Base-by-base conservation (phyloP, 2,888 invertebrate genomes). In the Bombylius major region DNA sequence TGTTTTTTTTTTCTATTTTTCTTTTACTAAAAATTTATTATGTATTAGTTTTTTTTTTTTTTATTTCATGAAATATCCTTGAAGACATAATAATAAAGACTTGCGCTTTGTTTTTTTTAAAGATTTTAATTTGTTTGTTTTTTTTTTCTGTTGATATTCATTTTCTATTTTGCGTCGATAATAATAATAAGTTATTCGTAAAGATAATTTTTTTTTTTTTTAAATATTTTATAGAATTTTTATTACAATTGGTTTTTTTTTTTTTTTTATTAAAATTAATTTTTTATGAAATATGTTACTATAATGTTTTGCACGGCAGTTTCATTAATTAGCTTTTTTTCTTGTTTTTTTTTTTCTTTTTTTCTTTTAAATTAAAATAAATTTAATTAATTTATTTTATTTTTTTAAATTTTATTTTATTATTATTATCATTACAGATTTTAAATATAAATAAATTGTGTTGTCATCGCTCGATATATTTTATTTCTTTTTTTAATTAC, bases 251-350 rank as follows among this genome's bases (percentile, higher is more conserved):
- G 1, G 39, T 42, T 42, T 8, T 42, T 42, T 5, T 42, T 42
- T 42, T 42, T 42, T 11, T 11, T 42, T 11, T 42, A 11, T n/a
- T n/a, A 42, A 11, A 42, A 7, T 36, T 36, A 36, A 36, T 7
- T 36, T 9, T 11, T 11, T 42, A 42, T 42, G 39, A 42, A 42
- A 42, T 42, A 42, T 42, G 39, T 42, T 42, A 8, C 11, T 11
- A 42, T 42, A 42, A 42, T 42, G 39, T 4, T 36, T 9, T 55
- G 55, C 55, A 50, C 55, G 55, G 55, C 55, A 55, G 55, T 55
- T 55, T 51, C 50, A 50, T 55, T 55, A 48, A 50, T 51, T 55
- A 51, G 51, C 50, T 47, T 52, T 55, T 54, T 11, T 4, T 42
- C 11, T 42, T 39, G 39, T 39, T 39, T 39, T 39, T 39, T 5